Base-by-base conservation (phyloP, 2,113 vertebrate species). In the Oryzias curvinotus region DNA sequence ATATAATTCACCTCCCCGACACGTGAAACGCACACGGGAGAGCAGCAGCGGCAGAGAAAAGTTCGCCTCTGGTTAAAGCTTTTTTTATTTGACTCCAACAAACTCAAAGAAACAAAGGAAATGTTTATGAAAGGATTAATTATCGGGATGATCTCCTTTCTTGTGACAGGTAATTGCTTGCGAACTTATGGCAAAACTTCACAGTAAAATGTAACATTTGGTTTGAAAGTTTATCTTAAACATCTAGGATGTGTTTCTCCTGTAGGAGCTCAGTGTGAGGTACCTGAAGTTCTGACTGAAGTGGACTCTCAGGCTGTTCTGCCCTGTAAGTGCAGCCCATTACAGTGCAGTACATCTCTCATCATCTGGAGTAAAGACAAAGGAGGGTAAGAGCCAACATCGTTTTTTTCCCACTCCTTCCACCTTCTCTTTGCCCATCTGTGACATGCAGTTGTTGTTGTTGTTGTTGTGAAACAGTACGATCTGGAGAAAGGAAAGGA, bases 401-500 rank as follows among this genome's bases (percentile, higher is more conserved):
- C 7, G 19, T 50, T n/a, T 16, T 7, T 36, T 58, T 23, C 1
- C 21, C 52, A 26, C 46, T 15, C 21, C 48, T 52, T n/a, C 25
- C 26, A 4, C 41, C 19, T 16, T 67, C 1, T n/a, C 10, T 62
- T 26, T 44, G 5, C 17, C 52, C 58, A 16, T 14, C 17, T 14
- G 23, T 58, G 21, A 63, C 43, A 16, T 14, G 58, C 25, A 3
- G 1, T 25, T 73, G 50, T 65, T 70, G 30, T 60, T 75, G 1
- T 25, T 73, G 50, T 65, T 70, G 30, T 60, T 75, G 8, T 71
- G 18, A 28, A 23, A 14, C 73, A 92, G 87, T 55, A 90, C 85
- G 0, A 57, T 93, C 15, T 92, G 90, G 92, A 86, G 83, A 16
- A 88, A 81, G 59, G 7, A 78, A 17, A 80, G 2, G 57, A 88